Percentiles rank a stretch among this genome's conserved stretches.
Evolutionary conservation across 2,888 invertebrate genomes (phyloP).

Genomic region (Ferrisia virgata): DNA sequence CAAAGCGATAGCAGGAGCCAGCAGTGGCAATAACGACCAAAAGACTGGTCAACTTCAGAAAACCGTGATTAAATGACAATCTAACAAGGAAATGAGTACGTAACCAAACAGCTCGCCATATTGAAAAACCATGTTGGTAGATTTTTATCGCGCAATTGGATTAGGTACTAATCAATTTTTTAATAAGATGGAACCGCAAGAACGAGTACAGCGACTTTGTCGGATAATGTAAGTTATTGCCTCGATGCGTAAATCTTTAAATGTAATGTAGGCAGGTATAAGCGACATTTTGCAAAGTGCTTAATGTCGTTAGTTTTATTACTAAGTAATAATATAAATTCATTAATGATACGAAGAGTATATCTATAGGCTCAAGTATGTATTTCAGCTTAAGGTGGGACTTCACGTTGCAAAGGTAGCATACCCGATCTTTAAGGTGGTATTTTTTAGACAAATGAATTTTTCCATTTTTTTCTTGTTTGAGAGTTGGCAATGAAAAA

Average conservation of each 20-base stretch:
- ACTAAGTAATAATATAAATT: neutral
- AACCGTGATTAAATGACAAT: slow-evolving; percentile 41
- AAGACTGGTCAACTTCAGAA: neutral
- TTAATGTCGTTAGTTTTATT: neutral
- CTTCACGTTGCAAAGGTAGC: too few relatives aligned
- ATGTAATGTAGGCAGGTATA: neutral
- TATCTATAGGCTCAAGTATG: too few relatives aligned
- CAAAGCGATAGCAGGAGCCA: neutral
- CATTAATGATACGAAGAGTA: too few relatives aligned
- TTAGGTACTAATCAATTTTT: slow-evolving; percentile 40
- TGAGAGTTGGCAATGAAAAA: too few relatives aligned
- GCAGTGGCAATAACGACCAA: slow-evolving; percentile 20
- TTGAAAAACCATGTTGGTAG: slow-evolving; percentile 38
- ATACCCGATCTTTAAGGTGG: too few relatives aligned
- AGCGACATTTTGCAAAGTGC: neutral
- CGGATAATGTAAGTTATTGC: neutral
- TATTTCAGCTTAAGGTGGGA: too few relatives aligned
- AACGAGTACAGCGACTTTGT: neutral
- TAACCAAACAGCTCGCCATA: slow-evolving; percentile 22
- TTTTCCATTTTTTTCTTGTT: too few relatives aligned
- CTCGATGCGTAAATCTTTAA: neutral
- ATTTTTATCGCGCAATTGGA: slow-evolving; percentile 36
- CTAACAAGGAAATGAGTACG: slow-evolving; percentile 37
- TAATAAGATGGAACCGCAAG: neutral
- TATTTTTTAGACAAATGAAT: too few relatives aligned